These are phyloP conservation scores for Scaptomyza reducta DNA, from an alignment of 2,888 invertebrate genomes.

Conservation along the genomic window DNA sequence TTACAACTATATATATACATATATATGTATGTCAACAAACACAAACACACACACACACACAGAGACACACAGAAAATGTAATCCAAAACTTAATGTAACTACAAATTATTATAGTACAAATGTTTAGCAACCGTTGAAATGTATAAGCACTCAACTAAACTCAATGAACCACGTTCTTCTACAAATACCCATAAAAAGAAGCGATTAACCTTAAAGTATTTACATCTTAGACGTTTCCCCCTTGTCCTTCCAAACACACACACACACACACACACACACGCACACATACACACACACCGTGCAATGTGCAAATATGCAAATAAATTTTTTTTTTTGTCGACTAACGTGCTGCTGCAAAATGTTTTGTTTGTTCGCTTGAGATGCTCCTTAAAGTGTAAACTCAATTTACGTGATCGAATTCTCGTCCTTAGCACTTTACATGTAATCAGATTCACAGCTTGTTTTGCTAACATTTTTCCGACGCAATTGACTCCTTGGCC, in stretches of 20 bases:
- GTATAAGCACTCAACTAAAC: background rate
- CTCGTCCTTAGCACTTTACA: slow-evolving; percentile 27
- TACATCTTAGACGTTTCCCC: background rate
- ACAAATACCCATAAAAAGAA: background rate
- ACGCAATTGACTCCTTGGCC: slow-evolving; percentile 1
- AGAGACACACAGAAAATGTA: background rate
- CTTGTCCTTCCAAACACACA: background rate
- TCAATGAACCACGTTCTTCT: too few species aligned
- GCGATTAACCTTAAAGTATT: slow-evolving; percentile 10
- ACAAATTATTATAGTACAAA: background rate
- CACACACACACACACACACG: background rate
- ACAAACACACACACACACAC: background rate
- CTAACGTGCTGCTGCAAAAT: slow-evolving; percentile 48
- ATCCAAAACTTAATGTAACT: slow-evolving; percentile 1
- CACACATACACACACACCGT: slow-evolving; percentile 16
- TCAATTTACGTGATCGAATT: slow-evolving; percentile 77
- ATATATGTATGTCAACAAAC: too few species aligned
- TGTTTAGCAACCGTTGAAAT: slow-evolving; percentile 8
- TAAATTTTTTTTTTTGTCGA: slow-evolving; percentile 2
- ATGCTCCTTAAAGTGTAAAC: slow-evolving; percentile 65
- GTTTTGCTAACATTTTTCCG: slow-evolving; percentile 18
- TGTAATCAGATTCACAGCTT: slow-evolving; percentile 64
- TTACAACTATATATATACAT: background rate
- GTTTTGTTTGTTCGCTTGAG: slow-evolving; percentile 35
- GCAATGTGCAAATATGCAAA: background rate